Evolutionary conservation across 2,797 vertebrate genomes (phyloP).

Genomic region (Phataginus tricuspis): DNA sequence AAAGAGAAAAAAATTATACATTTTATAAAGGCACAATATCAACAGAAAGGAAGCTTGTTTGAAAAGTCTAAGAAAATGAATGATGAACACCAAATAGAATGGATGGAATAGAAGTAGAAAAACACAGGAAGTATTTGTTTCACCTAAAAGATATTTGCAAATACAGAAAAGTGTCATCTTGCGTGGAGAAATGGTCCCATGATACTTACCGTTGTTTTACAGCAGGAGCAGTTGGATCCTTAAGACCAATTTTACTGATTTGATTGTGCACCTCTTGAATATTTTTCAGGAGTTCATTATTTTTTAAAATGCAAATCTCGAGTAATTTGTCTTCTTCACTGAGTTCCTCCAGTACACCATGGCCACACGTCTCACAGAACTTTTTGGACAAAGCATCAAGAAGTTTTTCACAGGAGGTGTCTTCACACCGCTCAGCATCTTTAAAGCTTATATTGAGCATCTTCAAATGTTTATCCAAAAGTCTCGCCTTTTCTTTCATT

Average conservation of each 20-base stretch:
- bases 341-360: constrained; percentile 61
- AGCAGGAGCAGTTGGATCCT: constrained; percentile 94
- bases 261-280: constrained; percentile 89
- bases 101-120: neutral
- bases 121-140: neutral
- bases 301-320: constrained; percentile 85
- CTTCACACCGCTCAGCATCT: constrained; percentile 83
- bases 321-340: constrained; percentile 84
- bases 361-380: neutral
- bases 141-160: neutral
- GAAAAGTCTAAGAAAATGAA: neutral
- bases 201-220: constrained; percentile 92
- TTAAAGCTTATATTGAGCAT: constrained; percentile 86
- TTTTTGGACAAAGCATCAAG: constrained; percentile 69
- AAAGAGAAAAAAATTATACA: neutral
- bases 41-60: neutral
- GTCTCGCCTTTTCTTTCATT: constrained; percentile 90
- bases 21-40: neutral
- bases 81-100: neutral
- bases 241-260: constrained; percentile 89
- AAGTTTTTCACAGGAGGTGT: constrained; percentile 81
- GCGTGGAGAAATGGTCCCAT: neutral
- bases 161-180: neutral
- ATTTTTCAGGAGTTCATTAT: constrained; percentile 86
- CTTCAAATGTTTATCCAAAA: constrained; percentile 89